Percentiles rank a stretch among this genome's conserved stretches.
phyloP scores from a whole-genome alignment of 53 echinoderm and acorn worm species.

The Echinarachnius parma region DNA sequence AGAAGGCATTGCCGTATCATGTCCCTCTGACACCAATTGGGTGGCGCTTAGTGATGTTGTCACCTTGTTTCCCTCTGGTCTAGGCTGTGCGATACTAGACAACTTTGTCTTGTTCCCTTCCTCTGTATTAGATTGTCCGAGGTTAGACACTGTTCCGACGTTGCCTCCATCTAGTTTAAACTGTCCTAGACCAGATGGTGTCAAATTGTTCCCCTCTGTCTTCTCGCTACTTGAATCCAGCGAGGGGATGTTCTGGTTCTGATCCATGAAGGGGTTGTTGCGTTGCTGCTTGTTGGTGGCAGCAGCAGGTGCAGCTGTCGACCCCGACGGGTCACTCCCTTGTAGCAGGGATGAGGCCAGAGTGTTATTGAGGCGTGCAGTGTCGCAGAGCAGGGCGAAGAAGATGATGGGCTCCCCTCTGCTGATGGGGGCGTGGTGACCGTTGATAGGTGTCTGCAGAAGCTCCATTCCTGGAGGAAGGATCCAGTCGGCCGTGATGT shows the following conservation, averaged over 20 bases:
- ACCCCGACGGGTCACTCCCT: not conserved
- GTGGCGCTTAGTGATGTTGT: too few species aligned
- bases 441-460: slow-evolving; percentile 67
- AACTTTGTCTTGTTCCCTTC: too few species aligned
- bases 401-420: slow-evolving; percentile 83
- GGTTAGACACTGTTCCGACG: too few species aligned
- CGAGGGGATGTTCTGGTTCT: slow-evolving; percentile 61
- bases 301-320: too few species aligned
- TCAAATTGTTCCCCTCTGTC: slow-evolving; percentile 45
- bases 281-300: slow-evolving; percentile 47
- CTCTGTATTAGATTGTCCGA: too few species aligned
- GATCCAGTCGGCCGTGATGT: slow-evolving; percentile 77
- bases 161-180: too few species aligned
- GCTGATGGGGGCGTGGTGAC: slow-evolving; percentile 66
- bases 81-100: too few species aligned
- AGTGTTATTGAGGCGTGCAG: slow-evolving; percentile 78
- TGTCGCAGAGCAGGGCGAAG: slow-evolving; percentile 87
- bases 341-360: slow-evolving; percentile 76
- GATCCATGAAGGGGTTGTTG: slow-evolving; percentile 63
- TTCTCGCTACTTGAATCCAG: slow-evolving; percentile 64
- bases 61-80: too few species aligned
- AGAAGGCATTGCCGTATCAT: too few species aligned
- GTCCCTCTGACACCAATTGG: too few species aligned
- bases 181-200: too few species aligned
- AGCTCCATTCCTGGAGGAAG: slow-evolving; percentile 85